Conservation (phyloP, 2,888 invertebrate genomes). For the Galeruca laticollis region DNA sequence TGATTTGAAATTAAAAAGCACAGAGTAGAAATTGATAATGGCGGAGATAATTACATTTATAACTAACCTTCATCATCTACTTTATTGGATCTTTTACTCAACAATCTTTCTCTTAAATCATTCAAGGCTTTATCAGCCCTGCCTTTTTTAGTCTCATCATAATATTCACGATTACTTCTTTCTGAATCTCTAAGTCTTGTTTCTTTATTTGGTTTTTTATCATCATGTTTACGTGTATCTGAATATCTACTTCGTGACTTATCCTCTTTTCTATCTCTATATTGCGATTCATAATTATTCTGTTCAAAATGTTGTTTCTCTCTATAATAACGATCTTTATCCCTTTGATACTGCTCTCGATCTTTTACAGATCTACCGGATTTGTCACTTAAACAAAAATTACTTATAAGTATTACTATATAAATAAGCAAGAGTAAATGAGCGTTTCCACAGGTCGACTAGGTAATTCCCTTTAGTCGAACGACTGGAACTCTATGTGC, state of each 20-base stretch:
- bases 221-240: slow-evolving; percentile 59
- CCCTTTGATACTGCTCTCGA: slow-evolving; percentile 63
- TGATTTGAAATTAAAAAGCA: no score
- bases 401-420: neutral
- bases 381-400: slow-evolving; percentile 53
- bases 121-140: slow-evolving; percentile 77
- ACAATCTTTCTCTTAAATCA: slow-evolving; percentile 79
- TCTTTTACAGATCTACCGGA: slow-evolving; percentile 58
- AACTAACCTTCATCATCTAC: slow-evolving; percentile 66
- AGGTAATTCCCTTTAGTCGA: no score
- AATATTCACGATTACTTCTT: slow-evolving; percentile 59
- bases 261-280: slow-evolving; percentile 59
- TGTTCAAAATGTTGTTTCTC: slow-evolving; percentile 63
- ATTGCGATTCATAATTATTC: slow-evolving; percentile 58
- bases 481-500: no score
- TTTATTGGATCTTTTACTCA: slow-evolving; percentile 78
- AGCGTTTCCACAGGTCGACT: no score
- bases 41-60: neutral
- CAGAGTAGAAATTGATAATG: no score
- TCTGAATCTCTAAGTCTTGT: slow-evolving; percentile 51
- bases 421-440: no score
- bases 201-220: slow-evolving; percentile 56
- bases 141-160: slow-evolving; percentile 66
- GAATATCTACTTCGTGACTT: slow-evolving; percentile 57
- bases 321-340: slow-evolving; percentile 64